A percentile compares a stretch with the other conserved stretches of the same genome.
These are phyloP conservation scores for Volucella zonaria DNA, from an alignment of 2,888 invertebrate species.

Conservation along the genomic window DNA sequence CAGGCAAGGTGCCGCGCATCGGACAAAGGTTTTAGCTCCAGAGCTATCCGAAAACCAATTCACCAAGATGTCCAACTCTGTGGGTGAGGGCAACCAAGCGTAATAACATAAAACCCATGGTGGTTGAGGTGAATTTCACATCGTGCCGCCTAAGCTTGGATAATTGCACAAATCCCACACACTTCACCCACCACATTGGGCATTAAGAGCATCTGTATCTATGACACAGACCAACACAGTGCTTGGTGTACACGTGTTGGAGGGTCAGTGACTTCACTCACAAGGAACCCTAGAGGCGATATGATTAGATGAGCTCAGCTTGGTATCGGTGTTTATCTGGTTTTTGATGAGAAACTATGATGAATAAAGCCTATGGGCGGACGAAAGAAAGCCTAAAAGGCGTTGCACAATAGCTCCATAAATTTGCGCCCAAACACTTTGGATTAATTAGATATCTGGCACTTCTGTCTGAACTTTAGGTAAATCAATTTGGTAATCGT, in stretches of 20 bases:
- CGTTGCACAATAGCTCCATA: slow-evolving; percentile 34
- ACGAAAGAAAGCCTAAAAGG: slow-evolving; percentile 5
- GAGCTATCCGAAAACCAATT: slow-evolving; percentile 28
- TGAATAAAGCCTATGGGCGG: slow-evolving; percentile 44
- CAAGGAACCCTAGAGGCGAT: slow-evolving; percentile 41
- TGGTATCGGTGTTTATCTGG: neutral
- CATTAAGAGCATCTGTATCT: slow-evolving; percentile 28
- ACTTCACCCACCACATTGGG: slow-evolving; percentile 46
- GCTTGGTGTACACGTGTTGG: slow-evolving; percentile 52
- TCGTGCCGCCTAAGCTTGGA: slow-evolving; percentile 38
- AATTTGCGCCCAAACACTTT: slow-evolving; percentile 27
- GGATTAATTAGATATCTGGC: slow-evolving; percentile 52
- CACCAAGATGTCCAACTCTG: slow-evolving; percentile 42
- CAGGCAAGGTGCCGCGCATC: neutral
- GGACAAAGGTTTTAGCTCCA: slow-evolving; percentile 12
- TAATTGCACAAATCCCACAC: slow-evolving; percentile 68
- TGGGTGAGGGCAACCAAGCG: slow-evolving; percentile 47
- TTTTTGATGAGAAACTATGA: neutral
- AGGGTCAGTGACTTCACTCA: slow-evolving; percentile 57
- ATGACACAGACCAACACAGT: slow-evolving; percentile 38
- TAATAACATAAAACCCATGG: slow-evolving; percentile 31
- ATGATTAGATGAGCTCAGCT: slow-evolving; percentile 39
- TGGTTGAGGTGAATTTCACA: slow-evolving; percentile 39
- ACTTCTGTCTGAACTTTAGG: slow-evolving; percentile 31
- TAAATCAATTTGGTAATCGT: slow-evolving; percentile 47